Base-by-base conservation (phyloP, 92 coral and sea anemone species). In the Ricordea florida region DNA sequence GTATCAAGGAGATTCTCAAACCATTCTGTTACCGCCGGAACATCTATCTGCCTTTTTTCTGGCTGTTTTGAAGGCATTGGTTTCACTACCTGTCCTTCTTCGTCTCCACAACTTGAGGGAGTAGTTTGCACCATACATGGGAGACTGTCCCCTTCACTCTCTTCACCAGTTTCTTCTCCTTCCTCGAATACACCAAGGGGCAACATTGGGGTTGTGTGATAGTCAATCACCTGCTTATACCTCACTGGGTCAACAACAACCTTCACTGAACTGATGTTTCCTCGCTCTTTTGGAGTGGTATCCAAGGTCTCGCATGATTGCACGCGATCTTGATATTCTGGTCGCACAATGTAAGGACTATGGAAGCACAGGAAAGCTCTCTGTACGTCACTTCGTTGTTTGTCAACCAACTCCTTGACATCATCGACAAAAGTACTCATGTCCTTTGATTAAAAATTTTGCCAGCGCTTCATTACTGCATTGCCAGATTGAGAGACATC, bases 291-390 rank as follows among this genome's bases (percentile, higher is more conserved):
- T 33, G 42, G 78, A 29, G 65, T 51, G 34, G 49, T 58, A 35
- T 51, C 58, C 38, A 78, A 45, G 29, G 8, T 9, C n/a, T 48
- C 52, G 5, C 25, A 4, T 8, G 62, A 38, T n/a, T 62, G 2
- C 25, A 64, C 37, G 20, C 35, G 65, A 11, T 76, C 61, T 64
- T 22, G 48, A 57, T 67, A 78, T 55, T 78, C 68, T 66, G 40
- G 27, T 27, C 62, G 78, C 13, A 78, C 62, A 0, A 68, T 18
- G 59, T 78, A 68, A 3, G 78, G 85, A 52, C 85, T 67, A 15
- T 67, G 57, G n/a, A 78, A 47, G 1, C 78, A 78, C 51, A 78
- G 30, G 67, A 78, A 78, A 5, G 85, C 78, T 55, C 78, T 55
- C 3, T 46, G 32, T 16, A 65, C 83, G 41, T 78, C 84, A 53